Evolutionary conservation across 1,140 invertebrate species (phyloP).

Genomic region (Diploscapter pachys): DNA sequence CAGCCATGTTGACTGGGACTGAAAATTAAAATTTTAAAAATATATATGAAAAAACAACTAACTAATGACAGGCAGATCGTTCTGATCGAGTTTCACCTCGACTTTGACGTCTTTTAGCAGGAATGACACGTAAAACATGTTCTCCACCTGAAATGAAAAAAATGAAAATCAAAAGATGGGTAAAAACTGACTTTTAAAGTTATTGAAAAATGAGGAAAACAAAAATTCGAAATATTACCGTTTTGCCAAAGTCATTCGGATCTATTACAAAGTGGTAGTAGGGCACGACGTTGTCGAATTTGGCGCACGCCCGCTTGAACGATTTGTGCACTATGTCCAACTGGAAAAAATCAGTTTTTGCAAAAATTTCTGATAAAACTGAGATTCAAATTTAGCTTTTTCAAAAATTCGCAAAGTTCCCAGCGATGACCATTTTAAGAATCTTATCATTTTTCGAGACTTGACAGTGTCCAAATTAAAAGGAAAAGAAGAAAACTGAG

Average conservation of each 20-base stretch:
- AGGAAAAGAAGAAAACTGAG: neutral
- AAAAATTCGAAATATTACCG: neutral
- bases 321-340: neutral
- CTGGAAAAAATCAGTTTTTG: constrained; percentile 4
- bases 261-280: constrained; percentile 13
- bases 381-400: neutral
- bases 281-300: neutral
- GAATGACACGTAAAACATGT: constrained; percentile 10
- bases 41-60: too few species aligned
- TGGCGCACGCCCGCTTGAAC: neutral
- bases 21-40: too few species aligned
- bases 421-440: neutral
- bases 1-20: too few species aligned
- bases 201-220: neutral
- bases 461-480: neutral
- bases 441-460: neutral
- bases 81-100: neutral
- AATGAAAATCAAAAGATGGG: too few species aligned
- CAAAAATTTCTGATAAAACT: neutral
- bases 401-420: neutral
- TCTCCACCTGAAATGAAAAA: constrained; percentile 6
- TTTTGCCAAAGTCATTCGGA: constrained; percentile 1
- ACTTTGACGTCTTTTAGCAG: neutral
- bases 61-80: neutral
- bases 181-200: neutral